Conservation (phyloP, 2,888 invertebrate species). For the Pogonocherus hispidulus region DNA sequence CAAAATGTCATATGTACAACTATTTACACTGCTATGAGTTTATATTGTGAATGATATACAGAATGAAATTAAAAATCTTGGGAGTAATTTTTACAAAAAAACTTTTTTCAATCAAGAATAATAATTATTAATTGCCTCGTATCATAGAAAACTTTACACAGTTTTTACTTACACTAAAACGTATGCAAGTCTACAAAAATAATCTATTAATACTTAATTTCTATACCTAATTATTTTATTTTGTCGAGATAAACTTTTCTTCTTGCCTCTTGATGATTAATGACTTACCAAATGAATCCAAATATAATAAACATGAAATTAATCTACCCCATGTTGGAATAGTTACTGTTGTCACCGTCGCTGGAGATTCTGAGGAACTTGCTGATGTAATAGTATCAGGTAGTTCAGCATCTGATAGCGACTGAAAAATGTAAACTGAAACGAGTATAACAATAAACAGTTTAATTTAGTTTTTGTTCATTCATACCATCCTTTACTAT, state of each 20-base stretch:
- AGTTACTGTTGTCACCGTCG: constrained; percentile 5
- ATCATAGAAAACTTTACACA: too few species aligned
- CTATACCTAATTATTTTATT: too few species aligned
- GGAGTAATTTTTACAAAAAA: neutral
- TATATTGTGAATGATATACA: too few species aligned
- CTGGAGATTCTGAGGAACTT: constrained; percentile 12
- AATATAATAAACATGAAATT: constrained; percentile 36
- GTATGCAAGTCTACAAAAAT: too few species aligned
- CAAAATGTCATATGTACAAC: too few species aligned
- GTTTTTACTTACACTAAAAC: too few species aligned
- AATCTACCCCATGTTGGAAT: constrained; percentile 43
- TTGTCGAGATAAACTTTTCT: too few species aligned
- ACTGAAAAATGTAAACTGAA: constrained; percentile 39
- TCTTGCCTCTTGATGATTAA: too few species aligned
- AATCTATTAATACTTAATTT: too few species aligned
- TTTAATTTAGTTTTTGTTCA: constrained; percentile 10
- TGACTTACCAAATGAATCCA: constrained; percentile 44
- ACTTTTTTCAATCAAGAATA: neutral
- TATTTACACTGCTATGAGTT: too few species aligned
- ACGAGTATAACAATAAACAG: neutral
- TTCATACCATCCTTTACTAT: constrained; percentile 30
- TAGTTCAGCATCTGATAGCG: constrained; percentile 26
- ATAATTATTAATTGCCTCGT: too few species aligned
- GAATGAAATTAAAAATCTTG: too few species aligned
- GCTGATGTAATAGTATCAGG: constrained; percentile 39